Percentiles rank a stretch among this genome's conserved stretches.
Conservation (phyloP, 2,113 vertebrate species). For the Carollia perspicillata region DNA sequence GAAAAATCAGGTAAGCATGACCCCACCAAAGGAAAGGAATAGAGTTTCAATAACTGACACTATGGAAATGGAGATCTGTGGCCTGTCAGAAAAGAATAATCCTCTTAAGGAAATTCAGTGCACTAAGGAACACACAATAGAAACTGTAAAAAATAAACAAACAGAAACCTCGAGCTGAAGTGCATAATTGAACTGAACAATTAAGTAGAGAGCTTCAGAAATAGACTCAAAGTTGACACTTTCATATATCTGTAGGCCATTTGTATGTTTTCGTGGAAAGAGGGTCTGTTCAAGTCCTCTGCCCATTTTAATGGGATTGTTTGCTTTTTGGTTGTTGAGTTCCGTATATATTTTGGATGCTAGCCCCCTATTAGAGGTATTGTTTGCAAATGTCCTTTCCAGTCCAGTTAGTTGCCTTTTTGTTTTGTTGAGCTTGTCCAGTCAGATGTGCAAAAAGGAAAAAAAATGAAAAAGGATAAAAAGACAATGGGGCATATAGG, state of each 20-base stretch:
- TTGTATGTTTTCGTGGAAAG: neutral
- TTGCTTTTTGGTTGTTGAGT: neutral
- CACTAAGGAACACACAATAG: neutral
- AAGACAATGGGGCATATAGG: neutral
- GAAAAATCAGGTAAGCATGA: neutral
- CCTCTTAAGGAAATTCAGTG: neutral
- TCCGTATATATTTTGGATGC: neutral
- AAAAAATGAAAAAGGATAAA: neutral
- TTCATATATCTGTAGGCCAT: neutral
- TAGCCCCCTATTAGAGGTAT: neutral
- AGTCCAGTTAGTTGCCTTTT: neutral
- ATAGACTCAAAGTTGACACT: neutral
- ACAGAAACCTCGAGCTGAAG: neutral
- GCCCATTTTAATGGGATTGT: neutral
- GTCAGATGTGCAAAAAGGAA: neutral
- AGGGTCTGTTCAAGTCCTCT: too few species aligned
- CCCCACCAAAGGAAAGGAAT: neutral
- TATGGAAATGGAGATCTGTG: neutral
- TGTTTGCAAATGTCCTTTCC: neutral
- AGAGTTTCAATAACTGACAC: neutral
- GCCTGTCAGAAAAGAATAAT: neutral
- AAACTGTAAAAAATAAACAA: neutral
- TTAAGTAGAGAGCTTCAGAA: neutral
- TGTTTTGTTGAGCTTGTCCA: neutral
- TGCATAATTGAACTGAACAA: neutral